Base-by-base conservation (phyloP, 2,113 vertebrate genomes). In the Dicrurus megarhynchus region DNA sequence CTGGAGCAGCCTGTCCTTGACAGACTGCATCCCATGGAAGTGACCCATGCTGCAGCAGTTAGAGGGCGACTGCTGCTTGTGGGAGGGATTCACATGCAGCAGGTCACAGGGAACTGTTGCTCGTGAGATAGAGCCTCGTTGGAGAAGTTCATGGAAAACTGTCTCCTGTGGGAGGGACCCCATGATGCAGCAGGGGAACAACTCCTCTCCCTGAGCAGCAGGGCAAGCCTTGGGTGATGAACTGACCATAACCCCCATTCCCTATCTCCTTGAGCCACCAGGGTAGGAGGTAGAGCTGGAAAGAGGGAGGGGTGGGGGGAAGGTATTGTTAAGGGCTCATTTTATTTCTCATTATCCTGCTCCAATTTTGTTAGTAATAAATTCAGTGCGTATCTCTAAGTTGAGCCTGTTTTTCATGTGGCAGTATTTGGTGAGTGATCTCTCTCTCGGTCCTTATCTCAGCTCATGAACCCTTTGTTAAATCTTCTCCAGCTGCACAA, bases 141-240 rank as follows among this genome's bases (percentile, higher is more conserved):
- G 7, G 19, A 41, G n/a, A 39, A 55, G 19, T 8, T 64, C 7
- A 39, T 15, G 14, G 49, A 50, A 19, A 69, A 6, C 44, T 50
- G 64, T 50, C 11, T 50, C 19, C 9, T 13, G 15, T 28, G 24
- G 30, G 30, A 63, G 41, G 10, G 6, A 39, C 18, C 7, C 28
- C 41, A 55, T 0, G 2, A 18, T 55, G 39, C 7, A 39, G 39
- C 49, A 46, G 14, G 33, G 3, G 33, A 63, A 27, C 0, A 1
- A 55, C 9, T 74, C 23, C 11, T 55, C 41, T 39, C 18, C n/a
- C 81, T 47, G 27, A 39, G 49, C 41, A 39, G 28, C 3, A 1
- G 18, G 14, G 26, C 11, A 30, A 37, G 41, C 27, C 21, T 22
- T 3, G 1, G 41, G 18, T 55, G 57, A 33, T 47, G n/a, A 82